phyloP scores from a whole-genome alignment of 2,113 vertebrate species.

The Petrocephalus zakoni region DNA sequence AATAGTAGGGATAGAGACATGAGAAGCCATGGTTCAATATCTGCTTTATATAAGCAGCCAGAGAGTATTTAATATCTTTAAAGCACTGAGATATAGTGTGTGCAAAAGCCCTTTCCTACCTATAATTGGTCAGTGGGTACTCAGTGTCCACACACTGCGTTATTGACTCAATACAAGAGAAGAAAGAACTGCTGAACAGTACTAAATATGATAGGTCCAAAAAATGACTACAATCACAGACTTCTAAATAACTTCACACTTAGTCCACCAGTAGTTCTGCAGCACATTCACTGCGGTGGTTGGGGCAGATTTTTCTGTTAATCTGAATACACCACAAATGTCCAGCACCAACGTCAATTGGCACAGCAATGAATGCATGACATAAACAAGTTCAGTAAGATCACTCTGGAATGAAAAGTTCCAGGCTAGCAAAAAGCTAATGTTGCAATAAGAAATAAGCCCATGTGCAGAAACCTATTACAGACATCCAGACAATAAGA shows the following conservation, averaged over 20 bases:
- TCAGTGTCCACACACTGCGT: neutral
- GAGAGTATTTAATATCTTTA: conserved; percentile 21
- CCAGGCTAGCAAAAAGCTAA: neutral
- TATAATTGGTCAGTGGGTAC: conserved; percentile 20
- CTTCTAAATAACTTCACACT: neutral
- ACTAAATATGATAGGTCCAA: neutral
- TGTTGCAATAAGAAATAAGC: neutral
- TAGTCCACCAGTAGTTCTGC: neutral
- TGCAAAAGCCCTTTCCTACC: conserved; percentile 24
- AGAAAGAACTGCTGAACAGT: neutral
- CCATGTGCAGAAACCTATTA: neutral
- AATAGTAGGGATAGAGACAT: neutral
- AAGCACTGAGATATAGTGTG: neutral
- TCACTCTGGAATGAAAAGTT: neutral
- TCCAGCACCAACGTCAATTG: neutral
- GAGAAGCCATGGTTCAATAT: conserved; percentile 27
- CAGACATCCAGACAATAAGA: neutral
- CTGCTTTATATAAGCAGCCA: conserved; percentile 27
- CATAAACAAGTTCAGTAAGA: neutral
- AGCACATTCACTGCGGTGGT: neutral
- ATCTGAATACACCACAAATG: neutral
- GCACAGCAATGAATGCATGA: neutral
- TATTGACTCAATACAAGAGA: neutral
- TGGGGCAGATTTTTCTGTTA: neutral
- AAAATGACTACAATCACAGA: neutral